Conservation (phyloP, 2,888 invertebrate genomes). For the Lepidocyrtoides sp. region DNA sequence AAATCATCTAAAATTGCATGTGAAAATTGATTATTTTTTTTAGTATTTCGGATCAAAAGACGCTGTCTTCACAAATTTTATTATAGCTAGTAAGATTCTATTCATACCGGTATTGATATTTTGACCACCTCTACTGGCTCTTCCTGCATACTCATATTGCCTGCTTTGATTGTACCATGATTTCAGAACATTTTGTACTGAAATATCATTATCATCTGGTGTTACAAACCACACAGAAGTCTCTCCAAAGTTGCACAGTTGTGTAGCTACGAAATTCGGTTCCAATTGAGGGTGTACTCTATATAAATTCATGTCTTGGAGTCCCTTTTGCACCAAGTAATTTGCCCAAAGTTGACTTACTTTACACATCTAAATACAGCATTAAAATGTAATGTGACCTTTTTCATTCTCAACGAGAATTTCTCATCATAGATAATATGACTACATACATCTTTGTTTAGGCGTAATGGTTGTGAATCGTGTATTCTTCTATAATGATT, state of each 20-base stretch:
- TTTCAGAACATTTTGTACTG: constrained; percentile 2
- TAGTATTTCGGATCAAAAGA: no score
- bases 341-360: constrained; percentile 81
- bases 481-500: constrained; percentile 51
- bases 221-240: constrained; percentile 46
- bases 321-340: constrained; percentile 56
- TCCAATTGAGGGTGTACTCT: constrained; percentile 7
- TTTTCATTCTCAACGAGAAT: no score
- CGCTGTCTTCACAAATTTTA: no score
- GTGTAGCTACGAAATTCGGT: constrained; percentile 31
- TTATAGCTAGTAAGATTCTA: not conserved
- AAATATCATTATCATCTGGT: not conserved
- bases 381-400: no score
- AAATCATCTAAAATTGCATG: constrained; percentile 61
- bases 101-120: not conserved
- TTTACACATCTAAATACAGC: constrained; percentile 76
- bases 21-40: not conserved
- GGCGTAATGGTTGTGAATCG: constrained; percentile 13
- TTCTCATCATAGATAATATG: no score
- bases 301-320: constrained; percentile 52
- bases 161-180: constrained; percentile 56
- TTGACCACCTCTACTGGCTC: not conserved
- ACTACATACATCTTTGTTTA: constrained; percentile 56
- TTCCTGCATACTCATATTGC: constrained; percentile 41
- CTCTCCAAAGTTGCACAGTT: constrained; percentile 50